Evolutionary conservation across 2,888 invertebrate species (phyloP), one percentile per base, ranked within the genome.

Genomic region (Agrypnus murinus): DNA sequence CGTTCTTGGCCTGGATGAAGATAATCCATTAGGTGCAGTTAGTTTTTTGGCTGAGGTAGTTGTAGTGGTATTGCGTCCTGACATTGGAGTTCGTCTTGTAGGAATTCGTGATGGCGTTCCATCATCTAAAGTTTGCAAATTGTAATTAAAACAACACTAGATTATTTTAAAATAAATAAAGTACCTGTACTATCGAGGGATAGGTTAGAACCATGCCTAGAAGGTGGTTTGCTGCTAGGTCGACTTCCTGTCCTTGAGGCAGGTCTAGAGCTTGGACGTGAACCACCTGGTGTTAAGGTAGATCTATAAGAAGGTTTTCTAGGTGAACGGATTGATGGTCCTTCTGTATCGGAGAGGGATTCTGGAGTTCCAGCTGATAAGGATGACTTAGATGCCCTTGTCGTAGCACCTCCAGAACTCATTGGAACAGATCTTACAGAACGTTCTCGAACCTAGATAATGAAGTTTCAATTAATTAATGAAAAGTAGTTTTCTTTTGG

Each of bases 121-220:
- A 80, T 93, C 93, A 84, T 94, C 93, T 93, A 74, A 4, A 72
- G 5, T 25, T 71, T 66, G 38, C 50, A 66, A 17, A 10, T 36
- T 15, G 6, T 45, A 15, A 19, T 34, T 34, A 34, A n/a, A n/a
- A n/a, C n/a, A n/a, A n/a, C n/a, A n/a, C n/a, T n/a, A n/a, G n/a
- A n/a, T n/a, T n/a, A n/a, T n/a, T n/a, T n/a, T n/a, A n/a, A n/a
- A n/a, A n/a, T n/a, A 45, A 45, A 45, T 12, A 15, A 65, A 68
- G 68, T 85, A 95, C 95, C 95, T 84, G 95, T 94, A 84, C 95
- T 95, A 84, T 96, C 96, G 77, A 96, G 87, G 48, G 96, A 96
- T 72, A 95, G 90, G 82, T 95, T 96, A 50, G 97, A 97, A 76
- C 97, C 97, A 82, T 97, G 95, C 79, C 97, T 91, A 77, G 97